phyloP scores from a whole-genome alignment of 2,888 invertebrate genomes.

The Chloroclysta siterata region DNA sequence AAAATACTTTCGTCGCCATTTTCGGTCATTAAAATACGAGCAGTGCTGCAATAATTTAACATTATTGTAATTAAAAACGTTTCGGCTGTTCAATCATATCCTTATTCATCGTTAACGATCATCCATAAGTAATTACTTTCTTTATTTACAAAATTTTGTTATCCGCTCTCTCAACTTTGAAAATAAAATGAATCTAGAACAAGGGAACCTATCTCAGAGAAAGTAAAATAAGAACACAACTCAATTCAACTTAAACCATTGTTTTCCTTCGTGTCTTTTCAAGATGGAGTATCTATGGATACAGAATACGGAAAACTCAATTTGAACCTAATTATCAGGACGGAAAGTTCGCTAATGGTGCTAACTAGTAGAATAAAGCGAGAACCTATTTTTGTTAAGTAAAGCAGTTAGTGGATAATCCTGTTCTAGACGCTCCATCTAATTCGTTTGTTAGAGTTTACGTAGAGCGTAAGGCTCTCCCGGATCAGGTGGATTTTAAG shows the following conservation, averaged over 20 bases:
- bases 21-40: background rate
- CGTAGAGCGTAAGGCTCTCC: constrained; percentile 51
- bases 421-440: constrained; percentile 60
- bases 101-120: background rate
- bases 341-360: constrained; percentile 34
- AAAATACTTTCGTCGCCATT: background rate
- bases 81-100: constrained; percentile 1
- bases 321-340: constrained; percentile 36
- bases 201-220: constrained; percentile 18
- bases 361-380: constrained; percentile 41
- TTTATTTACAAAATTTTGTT: constrained; percentile 15
- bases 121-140: background rate
- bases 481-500: constrained; percentile 62
- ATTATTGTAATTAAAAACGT: constrained; percentile 8
- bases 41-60: constrained; percentile 1
- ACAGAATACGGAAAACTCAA: constrained; percentile 26
- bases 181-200: constrained; percentile 27
- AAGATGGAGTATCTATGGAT: constrained; percentile 11
- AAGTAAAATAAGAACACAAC: constrained; percentile 33
- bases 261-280: constrained; percentile 28
- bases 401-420: constrained; percentile 64
- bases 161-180: constrained; percentile 15
- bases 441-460: constrained; percentile 68
- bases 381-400: constrained; percentile 55
- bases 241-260: constrained; percentile 35